Conservation (phyloP, 2,888 invertebrate genomes). For the Stramonita haemastoma region DNA sequence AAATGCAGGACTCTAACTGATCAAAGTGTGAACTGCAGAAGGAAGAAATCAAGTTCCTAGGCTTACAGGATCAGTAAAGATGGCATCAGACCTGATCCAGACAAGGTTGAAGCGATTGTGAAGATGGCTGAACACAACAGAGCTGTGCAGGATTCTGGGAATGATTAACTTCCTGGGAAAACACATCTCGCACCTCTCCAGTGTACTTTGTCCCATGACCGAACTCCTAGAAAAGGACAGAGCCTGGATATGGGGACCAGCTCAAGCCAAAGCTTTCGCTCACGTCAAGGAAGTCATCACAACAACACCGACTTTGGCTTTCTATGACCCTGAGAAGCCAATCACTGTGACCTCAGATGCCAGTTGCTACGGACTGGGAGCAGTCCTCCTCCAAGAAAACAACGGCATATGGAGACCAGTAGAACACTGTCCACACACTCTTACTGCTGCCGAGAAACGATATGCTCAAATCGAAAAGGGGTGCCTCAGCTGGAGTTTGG, state of each 20-base stretch:
- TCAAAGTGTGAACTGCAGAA: not conserved
- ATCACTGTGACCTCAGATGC: not conserved
- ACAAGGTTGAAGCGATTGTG: constrained; percentile 12
- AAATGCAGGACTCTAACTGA: not conserved
- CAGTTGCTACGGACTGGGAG: not conserved
- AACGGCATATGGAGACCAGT: not conserved
- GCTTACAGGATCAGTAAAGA: constrained; percentile 23
- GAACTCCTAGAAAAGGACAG: constrained; percentile 22
- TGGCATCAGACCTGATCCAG: constrained; percentile 18
- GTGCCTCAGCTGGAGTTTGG: not conserved
- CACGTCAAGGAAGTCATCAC: constrained; percentile 10
- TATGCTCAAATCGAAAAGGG: constrained; percentile 10
- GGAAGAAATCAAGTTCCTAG: constrained; percentile 4
- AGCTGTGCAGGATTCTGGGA: not conserved
- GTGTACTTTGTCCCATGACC: not conserved
- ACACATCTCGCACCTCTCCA: not conserved
- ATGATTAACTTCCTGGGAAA: constrained; percentile 30
- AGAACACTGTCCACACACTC: not conserved
- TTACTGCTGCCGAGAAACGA: not conserved
- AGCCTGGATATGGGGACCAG: constrained; percentile 18
- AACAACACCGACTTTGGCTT: not conserved
- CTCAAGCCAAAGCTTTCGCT: constrained; percentile 4
- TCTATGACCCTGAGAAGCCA: not conserved
- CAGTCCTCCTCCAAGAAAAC: not conserved
- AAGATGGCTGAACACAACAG: constrained; percentile 5